These are phyloP conservation scores for Polia nebulosa DNA, from an alignment of 2,888 invertebrate genomes.

Conservation along the genomic window DNA sequence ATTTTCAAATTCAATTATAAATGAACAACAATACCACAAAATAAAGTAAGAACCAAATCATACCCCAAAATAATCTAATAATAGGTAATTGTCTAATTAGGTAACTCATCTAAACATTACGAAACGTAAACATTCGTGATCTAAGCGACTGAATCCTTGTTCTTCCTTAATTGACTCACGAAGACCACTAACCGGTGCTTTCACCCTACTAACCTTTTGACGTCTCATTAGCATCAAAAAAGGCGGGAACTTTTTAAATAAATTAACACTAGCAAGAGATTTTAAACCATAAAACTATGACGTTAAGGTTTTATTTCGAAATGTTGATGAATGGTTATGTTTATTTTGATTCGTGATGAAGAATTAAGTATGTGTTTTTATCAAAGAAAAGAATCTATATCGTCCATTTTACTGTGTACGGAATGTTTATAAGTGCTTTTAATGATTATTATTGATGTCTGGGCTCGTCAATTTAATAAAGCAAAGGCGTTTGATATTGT, in stretches of 20 bases:
- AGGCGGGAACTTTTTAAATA: slow-evolving; percentile 14
- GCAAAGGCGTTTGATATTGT: neutral
- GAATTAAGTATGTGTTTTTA: slow-evolving; percentile 51
- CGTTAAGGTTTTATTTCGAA: neutral
- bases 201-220: slow-evolving; percentile 62
- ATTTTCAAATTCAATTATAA: neutral
- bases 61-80: neutral
- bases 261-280: neutral
- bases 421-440: slow-evolving; percentile 28
- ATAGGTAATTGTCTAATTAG: slow-evolving; percentile 13
- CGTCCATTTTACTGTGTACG: slow-evolving; percentile 26
- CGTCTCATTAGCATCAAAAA: slow-evolving; percentile 70
- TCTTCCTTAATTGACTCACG: slow-evolving; percentile 30
- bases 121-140: slow-evolving; percentile 39
- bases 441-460: slow-evolving; percentile 10
- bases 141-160: slow-evolving; percentile 31
- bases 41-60: neutral
- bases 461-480: slow-evolving; percentile 25
- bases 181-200: slow-evolving; percentile 42
- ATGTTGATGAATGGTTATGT: neutral
- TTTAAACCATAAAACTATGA: slow-evolving; percentile 4
- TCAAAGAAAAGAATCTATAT: slow-evolving; percentile 36
- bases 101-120: slow-evolving; percentile 5
- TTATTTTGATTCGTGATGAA: slow-evolving; percentile 55
- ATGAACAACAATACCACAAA: neutral